Evolutionary conservation across 1,140 invertebrate species (phyloP).

Genomic region (Brachystomella parvula): DNA sequence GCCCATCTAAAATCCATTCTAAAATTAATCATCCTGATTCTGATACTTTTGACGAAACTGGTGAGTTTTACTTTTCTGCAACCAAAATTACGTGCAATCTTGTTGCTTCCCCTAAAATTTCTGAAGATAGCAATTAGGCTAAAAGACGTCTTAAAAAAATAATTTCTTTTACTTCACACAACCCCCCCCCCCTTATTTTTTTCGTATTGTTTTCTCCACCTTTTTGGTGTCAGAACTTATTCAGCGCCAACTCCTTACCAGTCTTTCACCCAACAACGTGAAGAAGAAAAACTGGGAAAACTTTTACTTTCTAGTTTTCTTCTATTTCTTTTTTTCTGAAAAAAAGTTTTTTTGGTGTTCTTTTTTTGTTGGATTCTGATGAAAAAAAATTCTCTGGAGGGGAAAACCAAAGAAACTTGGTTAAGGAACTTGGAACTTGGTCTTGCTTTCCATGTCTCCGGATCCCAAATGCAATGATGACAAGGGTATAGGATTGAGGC

Average conservation of each 20-base stretch:
- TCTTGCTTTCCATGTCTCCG: not conserved
- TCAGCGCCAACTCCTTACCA: not conserved
- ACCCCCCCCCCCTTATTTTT: too few species aligned
- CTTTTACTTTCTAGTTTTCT: constrained; percentile 1
- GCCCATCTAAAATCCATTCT: too few species aligned
- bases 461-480: not conserved
- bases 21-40: too few species aligned
- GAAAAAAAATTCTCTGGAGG: not conserved
- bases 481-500: too few species aligned
- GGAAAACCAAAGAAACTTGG: not conserved
- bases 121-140: too few species aligned
- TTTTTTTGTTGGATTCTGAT: not conserved
- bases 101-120: too few species aligned
- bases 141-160: too few species aligned
- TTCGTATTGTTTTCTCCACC: too few species aligned
- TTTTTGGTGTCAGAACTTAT: not conserved
- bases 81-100: too few species aligned
- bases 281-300: not conserved
- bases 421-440: not conserved
- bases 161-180: too few species aligned
- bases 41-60: too few species aligned
- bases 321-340: not conserved
- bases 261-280: not conserved
- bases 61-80: too few species aligned
- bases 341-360: not conserved